A percentile compares a stretch with the other conserved stretches of the same genome.
Conservation (phyloP, 2,113 vertebrate species). For the Laticauda colubrina region DNA sequence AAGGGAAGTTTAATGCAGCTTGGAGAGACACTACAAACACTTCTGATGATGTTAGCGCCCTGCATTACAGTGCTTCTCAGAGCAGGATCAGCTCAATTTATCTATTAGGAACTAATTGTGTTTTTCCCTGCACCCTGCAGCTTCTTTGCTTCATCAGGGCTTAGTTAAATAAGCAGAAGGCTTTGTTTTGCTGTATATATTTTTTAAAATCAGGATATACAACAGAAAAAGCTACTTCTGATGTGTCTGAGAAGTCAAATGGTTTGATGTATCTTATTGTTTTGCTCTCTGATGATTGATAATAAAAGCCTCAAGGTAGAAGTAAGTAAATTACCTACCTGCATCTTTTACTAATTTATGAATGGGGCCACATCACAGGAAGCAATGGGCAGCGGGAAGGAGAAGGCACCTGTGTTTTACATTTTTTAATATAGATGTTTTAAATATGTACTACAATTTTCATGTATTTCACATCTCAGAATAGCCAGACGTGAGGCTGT, state of each 20-base stretch:
- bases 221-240: neutral
- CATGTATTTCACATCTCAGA: neutral
- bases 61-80: conserved; percentile 14
- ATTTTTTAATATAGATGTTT: neutral
- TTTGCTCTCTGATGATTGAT: neutral
- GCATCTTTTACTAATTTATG: neutral
- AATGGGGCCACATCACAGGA: neutral
- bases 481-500: neutral
- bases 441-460: neutral
- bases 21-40: conserved; percentile 29
- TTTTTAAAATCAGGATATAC: neutral
- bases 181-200: neutral
- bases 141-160: conserved; percentile 26
- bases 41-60: conserved; percentile 20
- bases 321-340: neutral
- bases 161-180: neutral
- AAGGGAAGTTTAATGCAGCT: conserved; percentile 26
- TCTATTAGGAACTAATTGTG: neutral
- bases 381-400: neutral
- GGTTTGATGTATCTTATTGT: neutral
- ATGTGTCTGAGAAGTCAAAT: neutral
- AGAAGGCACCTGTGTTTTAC: neutral
- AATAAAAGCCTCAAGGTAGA: neutral
- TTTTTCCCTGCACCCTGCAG: neutral
- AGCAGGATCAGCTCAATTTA: neutral